Evolutionary conservation across 2,113 vertebrate genomes (phyloP).

Genomic region (chimpanzee (Pan troglodytes)): NHGRI_mPanTro3-v2.1_pri NC_072411.2:77730001-77730500

Average conservation of each 20-base stretch:
- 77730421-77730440: not conserved
- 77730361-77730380: not conserved
- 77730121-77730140: not conserved
- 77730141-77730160: not conserved
- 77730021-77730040: not conserved
- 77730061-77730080: not conserved
- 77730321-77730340: not conserved
- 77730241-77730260: not conserved
- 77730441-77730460: not conserved
- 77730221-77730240: not conserved
- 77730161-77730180: not conserved
- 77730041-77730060: not conserved
- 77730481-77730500: not conserved
- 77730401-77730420: not conserved
- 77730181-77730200: not conserved
- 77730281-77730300: not conserved
- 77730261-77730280: not conserved
- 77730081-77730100: not conserved
- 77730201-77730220: not conserved
- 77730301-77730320: not conserved
- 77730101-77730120: not conserved
- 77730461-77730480: not conserved
- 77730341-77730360: not conserved
- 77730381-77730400: constrained; percentile 38
- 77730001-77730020: not conserved